Evolutionary conservation across 2,113 vertebrate genomes (phyloP).

Genomic region (Thalassarche chlororhynchos): DNA sequence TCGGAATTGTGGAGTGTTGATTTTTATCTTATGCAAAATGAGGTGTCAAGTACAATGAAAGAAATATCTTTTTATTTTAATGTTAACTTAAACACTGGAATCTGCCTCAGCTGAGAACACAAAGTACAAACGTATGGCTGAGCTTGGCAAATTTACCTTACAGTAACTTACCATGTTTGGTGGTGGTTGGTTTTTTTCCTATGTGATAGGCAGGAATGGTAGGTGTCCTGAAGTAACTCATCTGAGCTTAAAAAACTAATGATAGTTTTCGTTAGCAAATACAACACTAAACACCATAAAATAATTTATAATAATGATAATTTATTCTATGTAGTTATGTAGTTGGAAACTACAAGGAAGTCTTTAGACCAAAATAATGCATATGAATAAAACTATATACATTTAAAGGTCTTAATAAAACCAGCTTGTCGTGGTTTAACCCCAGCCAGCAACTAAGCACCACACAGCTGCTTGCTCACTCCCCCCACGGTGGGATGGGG

Average conservation of each 20-base stretch:
- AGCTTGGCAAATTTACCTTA: not conserved
- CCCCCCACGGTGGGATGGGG: too few species aligned
- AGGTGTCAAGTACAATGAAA: not conserved
- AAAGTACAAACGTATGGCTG: not conserved
- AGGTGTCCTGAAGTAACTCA: not conserved
- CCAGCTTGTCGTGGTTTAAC: too few species aligned
- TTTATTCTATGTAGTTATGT: not conserved
- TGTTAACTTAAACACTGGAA: not conserved
- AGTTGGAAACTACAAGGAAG: not conserved
- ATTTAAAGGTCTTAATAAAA: not conserved
- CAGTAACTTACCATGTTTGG: not conserved
- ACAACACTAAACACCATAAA: not conserved
- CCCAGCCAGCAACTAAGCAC: too few species aligned
- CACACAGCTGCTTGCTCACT: too few species aligned
- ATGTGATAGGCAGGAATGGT: not conserved
- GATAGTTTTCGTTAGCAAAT: not conserved
- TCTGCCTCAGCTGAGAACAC: not conserved
- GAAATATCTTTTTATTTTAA: not conserved
- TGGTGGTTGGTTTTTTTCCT: not conserved
- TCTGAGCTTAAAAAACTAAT: not conserved
- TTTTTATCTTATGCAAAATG: not conserved
- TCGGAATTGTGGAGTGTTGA: not conserved
- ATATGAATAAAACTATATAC: not conserved
- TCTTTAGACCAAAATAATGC: not conserved
- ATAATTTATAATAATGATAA: not conserved